Evolutionary conservation across 2,888 invertebrate species (phyloP), one percentile per base, ranked within the genome.

Genomic region (Eupithecia abbreviata): DNA sequence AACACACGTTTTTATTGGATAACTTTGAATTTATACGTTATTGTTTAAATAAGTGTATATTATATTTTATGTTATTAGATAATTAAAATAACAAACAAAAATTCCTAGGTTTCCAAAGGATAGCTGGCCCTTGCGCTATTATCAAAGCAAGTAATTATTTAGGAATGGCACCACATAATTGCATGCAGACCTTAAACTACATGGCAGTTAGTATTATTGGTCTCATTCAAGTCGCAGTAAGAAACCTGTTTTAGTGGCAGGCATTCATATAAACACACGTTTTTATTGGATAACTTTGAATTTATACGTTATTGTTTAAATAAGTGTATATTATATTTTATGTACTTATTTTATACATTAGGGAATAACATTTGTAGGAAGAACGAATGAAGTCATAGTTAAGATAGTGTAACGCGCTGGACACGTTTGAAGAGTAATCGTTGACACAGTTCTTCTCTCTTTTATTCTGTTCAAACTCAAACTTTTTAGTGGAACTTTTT

Each of bases 121-220:
- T 13, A 41, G 30, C 65, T 41, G 41, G 65, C 41, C 10, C 65
- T 41, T 12, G 65, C 41, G 12, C 7, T 65, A 13, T 41, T 41
- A 58, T 41, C 12, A 30, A 65, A 41, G 65, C 13, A 13, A 5
- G 41, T 65, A 18, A 18, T 10, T 18, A 42, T 42, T 51, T 30
- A 67, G 67, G 51, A 30, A 43, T 67, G 51, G 4, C 42, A 70
- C 62, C 41, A 65, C 6, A 12, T 67, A 75, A 55, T 68, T 66
- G 45, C 42, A 62, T 65, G 73, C 12, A 76, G 72, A 76, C 76
- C 76, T 76, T 76, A 73, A 73, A 76, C 76, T 73, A 73, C 73
- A 65, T 55, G 66, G 66, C 41, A 68, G 42, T 12, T 45, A 43
- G 18, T 55, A 55, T 18, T 62, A 62, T 30, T 18, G 62, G 62